phyloP scores from a whole-genome alignment of 2,797 vertebrate species.

The Synanceia verrucosa region DNA sequence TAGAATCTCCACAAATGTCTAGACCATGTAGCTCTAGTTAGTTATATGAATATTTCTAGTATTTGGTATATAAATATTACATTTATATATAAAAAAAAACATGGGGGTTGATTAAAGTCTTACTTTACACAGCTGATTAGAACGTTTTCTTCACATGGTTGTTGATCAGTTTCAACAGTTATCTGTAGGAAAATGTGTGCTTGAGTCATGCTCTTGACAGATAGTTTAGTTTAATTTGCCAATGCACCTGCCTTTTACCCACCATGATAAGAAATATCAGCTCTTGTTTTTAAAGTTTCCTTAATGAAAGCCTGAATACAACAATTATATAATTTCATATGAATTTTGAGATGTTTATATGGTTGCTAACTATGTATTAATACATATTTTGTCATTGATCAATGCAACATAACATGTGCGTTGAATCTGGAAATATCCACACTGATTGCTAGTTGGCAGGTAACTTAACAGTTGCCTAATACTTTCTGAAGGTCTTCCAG shows the following conservation, averaged over 20 bases:
- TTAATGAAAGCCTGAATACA: background rate
- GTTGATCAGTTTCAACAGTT: constrained; percentile 8
- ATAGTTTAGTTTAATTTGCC: background rate
- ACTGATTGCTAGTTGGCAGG: constrained; percentile 25
- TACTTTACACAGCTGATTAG: background rate
- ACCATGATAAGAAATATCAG: constrained; percentile 32
- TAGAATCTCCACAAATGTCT: background rate
- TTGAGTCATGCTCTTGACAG: constrained; percentile 7
- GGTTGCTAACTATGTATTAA: background rate
- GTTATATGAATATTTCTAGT: too few relatives aligned
- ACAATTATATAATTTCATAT: background rate
- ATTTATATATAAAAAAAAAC: too few relatives aligned
- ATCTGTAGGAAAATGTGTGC: constrained; percentile 37
- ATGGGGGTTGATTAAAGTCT: background rate
- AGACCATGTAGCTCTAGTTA: too few relatives aligned
- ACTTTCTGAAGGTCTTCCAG: constrained; percentile 39
- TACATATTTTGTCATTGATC: background rate
- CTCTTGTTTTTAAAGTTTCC: background rate
- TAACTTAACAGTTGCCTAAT: constrained; percentile 17
- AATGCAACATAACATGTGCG: background rate
- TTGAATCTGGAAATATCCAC: background rate
- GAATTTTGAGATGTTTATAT: background rate
- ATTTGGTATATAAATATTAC: too few relatives aligned
- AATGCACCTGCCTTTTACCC: constrained; percentile 58
- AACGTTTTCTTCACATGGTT: constrained; percentile 3